phyloP scores from a whole-genome alignment of 35 echinoderm and acorn worm species.

The Acanthaster planci region DNA sequence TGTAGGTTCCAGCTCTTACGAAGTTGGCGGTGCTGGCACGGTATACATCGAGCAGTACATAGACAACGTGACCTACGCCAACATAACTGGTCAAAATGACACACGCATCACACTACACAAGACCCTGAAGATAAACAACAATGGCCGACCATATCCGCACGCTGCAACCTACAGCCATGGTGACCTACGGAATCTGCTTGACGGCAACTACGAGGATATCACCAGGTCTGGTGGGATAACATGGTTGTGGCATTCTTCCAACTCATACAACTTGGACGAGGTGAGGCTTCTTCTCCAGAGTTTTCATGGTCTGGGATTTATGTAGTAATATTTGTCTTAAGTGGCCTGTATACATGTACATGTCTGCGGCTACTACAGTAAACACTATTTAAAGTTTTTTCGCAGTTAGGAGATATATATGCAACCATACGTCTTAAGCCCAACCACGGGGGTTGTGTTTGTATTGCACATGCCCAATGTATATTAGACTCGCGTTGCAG shows the following conservation, averaged over 20 bases:
- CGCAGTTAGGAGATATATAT: too few relatives aligned
- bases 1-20: constrained; percentile 43
- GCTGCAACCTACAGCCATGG: constrained; percentile 22
- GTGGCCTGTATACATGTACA: too few relatives aligned
- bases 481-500: too few relatives aligned
- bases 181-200: constrained; percentile 49
- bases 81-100: background rate
- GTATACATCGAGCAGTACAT: constrained; percentile 70
- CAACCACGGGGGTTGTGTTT: too few relatives aligned
- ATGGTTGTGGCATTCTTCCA: constrained; percentile 71
- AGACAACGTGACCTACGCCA: background rate
- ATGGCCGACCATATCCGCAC: constrained; percentile 59
- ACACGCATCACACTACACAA: constrained; percentile 50
- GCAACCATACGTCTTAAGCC: too few relatives aligned
- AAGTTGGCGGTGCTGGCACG: constrained; percentile 82
- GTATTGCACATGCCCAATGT: too few relatives aligned
- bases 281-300: constrained; percentile 26
- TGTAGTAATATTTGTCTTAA: background rate
- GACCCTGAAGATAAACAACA: constrained; percentile 79
- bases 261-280: constrained; percentile 85
- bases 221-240: constrained; percentile 74
- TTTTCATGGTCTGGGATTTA: background rate
- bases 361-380: too few relatives aligned
- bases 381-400: too few relatives aligned
- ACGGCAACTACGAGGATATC: constrained; percentile 82